These are phyloP conservation scores for Epinephelus cyanopodus DNA, from an alignment of 2,113 vertebrate species.

Conservation along the genomic window DNA sequence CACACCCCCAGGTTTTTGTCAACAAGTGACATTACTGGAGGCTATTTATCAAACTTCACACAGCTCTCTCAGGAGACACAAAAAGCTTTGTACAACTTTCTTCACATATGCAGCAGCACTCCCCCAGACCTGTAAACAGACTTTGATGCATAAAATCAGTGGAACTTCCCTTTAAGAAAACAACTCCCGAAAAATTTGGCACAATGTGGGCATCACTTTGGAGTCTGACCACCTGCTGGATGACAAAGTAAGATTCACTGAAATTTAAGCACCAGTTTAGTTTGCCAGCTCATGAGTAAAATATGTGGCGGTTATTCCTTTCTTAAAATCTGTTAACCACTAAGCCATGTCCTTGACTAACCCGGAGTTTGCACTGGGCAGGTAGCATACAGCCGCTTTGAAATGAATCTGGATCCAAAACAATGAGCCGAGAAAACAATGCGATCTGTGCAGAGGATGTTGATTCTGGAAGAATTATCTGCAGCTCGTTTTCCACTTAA, in stretches of 20 bases:
- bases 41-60: not conserved
- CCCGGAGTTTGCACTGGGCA: no score
- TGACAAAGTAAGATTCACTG: not conserved
- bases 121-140: not conserved
- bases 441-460: not conserved
- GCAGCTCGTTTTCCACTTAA: not conserved
- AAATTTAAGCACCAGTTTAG: not conserved
- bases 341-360: no score
- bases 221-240: not conserved
- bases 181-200: no score
- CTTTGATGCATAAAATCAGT: not conserved
- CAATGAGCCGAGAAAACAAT: not conserved
- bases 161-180: not conserved
- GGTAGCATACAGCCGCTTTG: no score
- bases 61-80: not conserved
- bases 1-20: no score
- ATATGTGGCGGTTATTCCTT: not conserved
- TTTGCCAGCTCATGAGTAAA: not conserved
- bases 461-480: not conserved
- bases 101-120: not conserved
- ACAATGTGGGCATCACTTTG: not conserved
- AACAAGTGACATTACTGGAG: conserved; percentile 3
- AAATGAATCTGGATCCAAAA: no score
- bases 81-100: not conserved
- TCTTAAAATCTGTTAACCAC: no score